Conservation (phyloP, 2,113 vertebrate genomes). For the Epinephelus fuscoguttatus region DNA sequence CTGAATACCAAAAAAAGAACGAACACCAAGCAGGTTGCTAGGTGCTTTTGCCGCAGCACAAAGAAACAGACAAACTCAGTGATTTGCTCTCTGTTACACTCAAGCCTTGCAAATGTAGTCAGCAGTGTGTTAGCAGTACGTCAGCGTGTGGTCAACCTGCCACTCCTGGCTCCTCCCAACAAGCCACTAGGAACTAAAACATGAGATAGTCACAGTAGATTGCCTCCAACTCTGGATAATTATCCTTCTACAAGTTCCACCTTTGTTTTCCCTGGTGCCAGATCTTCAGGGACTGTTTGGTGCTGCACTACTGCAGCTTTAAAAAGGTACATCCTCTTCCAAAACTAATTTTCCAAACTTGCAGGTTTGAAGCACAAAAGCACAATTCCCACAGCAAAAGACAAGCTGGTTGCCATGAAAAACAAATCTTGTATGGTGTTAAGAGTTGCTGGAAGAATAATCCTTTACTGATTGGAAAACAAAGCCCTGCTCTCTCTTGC, state of each 20-base stretch:
- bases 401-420: background rate
- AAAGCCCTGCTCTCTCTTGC: constrained; percentile 18
- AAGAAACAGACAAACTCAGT: constrained; percentile 16
- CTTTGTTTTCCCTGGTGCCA: constrained; percentile 2
- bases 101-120: constrained; percentile 28
- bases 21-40: background rate
- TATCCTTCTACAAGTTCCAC: constrained; percentile 19
- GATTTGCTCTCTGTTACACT: constrained; percentile 21
- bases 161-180: constrained; percentile 37
- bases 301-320: background rate
- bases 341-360: constrained; percentile 27
- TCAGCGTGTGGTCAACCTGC: constrained; percentile 40
- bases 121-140: constrained; percentile 11
- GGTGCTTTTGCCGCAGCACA: constrained; percentile 9
- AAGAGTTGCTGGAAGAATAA: background rate
- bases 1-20: background rate
- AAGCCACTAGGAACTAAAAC: constrained; percentile 23
- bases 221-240: constrained; percentile 10
- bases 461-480: constrained; percentile 17
- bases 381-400: background rate
- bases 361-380: background rate
- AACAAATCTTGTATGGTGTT: background rate
- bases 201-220: constrained; percentile 23
- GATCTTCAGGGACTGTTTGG: constrained; percentile 14
- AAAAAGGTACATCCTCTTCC: background rate